Conservation (phyloP, 2,797 vertebrate species). For the Pitangus sulphuratus region DNA sequence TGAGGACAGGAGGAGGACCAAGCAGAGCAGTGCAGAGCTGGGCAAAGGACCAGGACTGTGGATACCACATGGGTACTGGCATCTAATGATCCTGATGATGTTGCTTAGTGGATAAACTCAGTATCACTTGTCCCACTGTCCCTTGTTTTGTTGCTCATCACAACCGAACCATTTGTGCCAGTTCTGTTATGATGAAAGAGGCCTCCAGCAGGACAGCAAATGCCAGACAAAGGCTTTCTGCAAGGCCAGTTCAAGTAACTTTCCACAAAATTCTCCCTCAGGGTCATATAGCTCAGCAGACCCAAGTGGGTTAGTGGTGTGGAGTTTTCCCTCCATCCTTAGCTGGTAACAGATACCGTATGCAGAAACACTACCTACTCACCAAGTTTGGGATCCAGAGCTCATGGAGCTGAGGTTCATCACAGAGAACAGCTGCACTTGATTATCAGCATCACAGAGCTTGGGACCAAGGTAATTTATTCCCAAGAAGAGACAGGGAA, state of each 20-base stretch:
- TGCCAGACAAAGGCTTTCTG: not conserved
- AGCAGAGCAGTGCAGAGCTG: not conserved
- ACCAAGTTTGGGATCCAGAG: accelerated
- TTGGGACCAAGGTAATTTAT: not conserved
- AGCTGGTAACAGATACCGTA: not conserved
- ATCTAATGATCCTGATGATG: not conserved
- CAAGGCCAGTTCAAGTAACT: not conserved
- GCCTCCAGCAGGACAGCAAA: not conserved
- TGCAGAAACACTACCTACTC: not conserved
- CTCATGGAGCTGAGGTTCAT: not conserved
- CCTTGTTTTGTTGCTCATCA: not conserved
- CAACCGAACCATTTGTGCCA: not conserved
- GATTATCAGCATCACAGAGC: not conserved
- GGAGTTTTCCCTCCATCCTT: not conserved
- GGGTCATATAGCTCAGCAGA: not conserved
- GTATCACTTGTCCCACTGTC: not conserved
- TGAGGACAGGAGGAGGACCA: not conserved
- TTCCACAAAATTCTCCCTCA: not conserved
- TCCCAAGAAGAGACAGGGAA: not conserved
- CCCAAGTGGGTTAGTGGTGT: not conserved
- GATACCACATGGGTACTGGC: accelerated
- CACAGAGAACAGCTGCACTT: not conserved
- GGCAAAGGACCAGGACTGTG: not conserved
- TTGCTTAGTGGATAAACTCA: not conserved
- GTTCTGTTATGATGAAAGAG: not conserved